These are phyloP conservation scores for Mylabris phalerata DNA, from an alignment of 1,140 invertebrate species.

Conservation along the genomic window DNA sequence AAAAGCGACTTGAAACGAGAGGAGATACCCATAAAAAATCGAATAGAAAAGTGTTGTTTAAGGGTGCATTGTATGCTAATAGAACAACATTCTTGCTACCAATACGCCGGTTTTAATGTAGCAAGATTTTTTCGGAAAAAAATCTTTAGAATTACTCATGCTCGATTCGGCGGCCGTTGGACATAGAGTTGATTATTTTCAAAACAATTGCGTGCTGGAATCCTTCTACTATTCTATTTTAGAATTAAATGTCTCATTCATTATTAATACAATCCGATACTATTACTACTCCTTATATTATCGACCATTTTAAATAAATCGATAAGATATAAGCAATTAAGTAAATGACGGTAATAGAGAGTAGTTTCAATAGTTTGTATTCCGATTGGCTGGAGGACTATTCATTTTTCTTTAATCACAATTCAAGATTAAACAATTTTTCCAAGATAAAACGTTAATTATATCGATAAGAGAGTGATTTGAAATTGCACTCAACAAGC, in stretches of 20 bases:
- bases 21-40: constrained; percentile 17
- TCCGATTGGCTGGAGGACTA: too few species aligned
- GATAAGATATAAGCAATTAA: constrained; percentile 5
- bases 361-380: too few species aligned
- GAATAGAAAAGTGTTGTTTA: constrained; percentile 31
- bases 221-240: too few species aligned
- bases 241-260: too few species aligned
- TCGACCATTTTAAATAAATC: constrained; percentile 1
- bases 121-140: constrained; percentile 20
- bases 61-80: constrained; percentile 32
- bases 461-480: constrained; percentile 15
- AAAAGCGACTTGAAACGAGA: too few species aligned
- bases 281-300: not conserved
- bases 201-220: too few species aligned
- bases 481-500: constrained; percentile 12
- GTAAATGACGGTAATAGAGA: too few species aligned
- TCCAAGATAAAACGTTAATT: constrained; percentile 12
- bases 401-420: not conserved
- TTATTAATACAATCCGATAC: too few species aligned
- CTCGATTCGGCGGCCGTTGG: not conserved
- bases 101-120: constrained; percentile 25
- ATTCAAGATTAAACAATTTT: constrained; percentile 10
- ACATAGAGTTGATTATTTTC: too few species aligned
- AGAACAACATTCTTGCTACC: constrained; percentile 29
- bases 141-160: constrained; percentile 23